Conservation (phyloP, 2,888 invertebrate genomes). For the Charanyca ferruginea region DNA sequence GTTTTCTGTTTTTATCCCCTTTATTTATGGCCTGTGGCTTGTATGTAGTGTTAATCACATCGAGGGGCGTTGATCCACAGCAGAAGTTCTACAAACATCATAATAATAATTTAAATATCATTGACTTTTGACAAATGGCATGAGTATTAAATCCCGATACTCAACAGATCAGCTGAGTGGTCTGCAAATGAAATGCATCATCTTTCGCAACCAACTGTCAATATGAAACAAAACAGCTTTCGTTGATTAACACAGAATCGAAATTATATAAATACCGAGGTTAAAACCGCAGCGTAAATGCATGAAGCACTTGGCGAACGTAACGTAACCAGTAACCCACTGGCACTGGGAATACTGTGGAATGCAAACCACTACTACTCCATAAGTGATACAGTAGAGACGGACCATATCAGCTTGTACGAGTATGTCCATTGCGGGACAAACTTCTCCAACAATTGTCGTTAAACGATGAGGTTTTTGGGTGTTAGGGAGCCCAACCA, state of each 20-base stretch:
- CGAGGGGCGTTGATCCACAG: slow-evolving; percentile 19
- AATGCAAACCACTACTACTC: slow-evolving; percentile 39
- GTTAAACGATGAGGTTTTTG: slow-evolving; percentile 11
- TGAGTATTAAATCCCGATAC: slow-evolving; percentile 31
- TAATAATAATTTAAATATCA: slow-evolving; percentile 9
- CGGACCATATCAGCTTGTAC: slow-evolving; percentile 21
- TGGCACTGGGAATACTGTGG: slow-evolving; percentile 40
- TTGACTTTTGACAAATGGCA: slow-evolving; percentile 27
- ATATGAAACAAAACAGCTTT: slow-evolving; percentile 54
- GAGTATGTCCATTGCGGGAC: slow-evolving; percentile 38
- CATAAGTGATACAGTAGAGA: slow-evolving; percentile 27
- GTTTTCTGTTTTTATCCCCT: no score
- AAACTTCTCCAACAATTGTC: slow-evolving; percentile 4
- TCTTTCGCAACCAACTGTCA: slow-evolving; percentile 55
- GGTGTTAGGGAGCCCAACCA: slow-evolving; percentile 2
- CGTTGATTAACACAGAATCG: slow-evolving; percentile 46
- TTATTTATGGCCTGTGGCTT: no score
- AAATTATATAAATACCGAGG: slow-evolving; percentile 52
- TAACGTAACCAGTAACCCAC: slow-evolving; percentile 42
- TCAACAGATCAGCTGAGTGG: slow-evolving; percentile 40
- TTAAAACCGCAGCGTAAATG: slow-evolving; percentile 41
- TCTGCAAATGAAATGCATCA: slow-evolving; percentile 45
- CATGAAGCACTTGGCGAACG: slow-evolving; percentile 34
- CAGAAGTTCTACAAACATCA: slow-evolving; percentile 21
- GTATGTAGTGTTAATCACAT: background rate